Evolutionary conservation across 2,888 invertebrate genomes (phyloP).

Genomic region (Sialis fuliginosa): DNA sequence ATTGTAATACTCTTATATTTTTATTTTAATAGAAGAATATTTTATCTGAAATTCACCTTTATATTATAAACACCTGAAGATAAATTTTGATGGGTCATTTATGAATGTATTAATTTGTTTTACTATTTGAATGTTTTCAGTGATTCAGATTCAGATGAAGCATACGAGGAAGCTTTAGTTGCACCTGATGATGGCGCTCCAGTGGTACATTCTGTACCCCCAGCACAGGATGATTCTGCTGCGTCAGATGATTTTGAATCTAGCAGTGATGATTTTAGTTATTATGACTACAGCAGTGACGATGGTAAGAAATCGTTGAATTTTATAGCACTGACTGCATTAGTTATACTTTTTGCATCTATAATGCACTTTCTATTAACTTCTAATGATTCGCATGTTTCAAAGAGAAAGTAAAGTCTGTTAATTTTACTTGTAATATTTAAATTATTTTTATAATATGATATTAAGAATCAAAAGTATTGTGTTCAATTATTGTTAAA

Average conservation of each 20-base stretch:
- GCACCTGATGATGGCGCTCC: slow-evolving; percentile 23
- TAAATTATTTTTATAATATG: not conserved
- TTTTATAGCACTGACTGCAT: not conserved
- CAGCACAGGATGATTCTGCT: slow-evolving; percentile 19
- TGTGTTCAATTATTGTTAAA: too few relatives aligned
- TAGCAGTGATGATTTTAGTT: slow-evolving; percentile 27
- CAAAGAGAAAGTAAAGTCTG: not conserved
- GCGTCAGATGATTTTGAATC: slow-evolving; percentile 18
- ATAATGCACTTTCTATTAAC: not conserved
- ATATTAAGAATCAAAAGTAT: too few relatives aligned
- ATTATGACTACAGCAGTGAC: slow-evolving; percentile 29
- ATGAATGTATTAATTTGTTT: too few relatives aligned
- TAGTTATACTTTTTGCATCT: not conserved
- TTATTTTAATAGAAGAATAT: too few relatives aligned
- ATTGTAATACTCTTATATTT: too few relatives aligned
- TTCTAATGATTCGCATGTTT: not conserved
- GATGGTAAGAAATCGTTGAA: slow-evolving; percentile 22
- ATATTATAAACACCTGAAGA: too few relatives aligned
- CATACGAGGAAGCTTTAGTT: slow-evolving; percentile 49
- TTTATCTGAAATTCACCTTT: too few relatives aligned
- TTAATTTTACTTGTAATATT: not conserved
- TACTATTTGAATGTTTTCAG: slow-evolving; percentile 15
- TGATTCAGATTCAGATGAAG: slow-evolving; percentile 42
- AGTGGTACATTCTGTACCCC: slow-evolving; percentile 39
- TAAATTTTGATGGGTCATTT: too few relatives aligned